Evolutionary conservation across 1,140 invertebrate species (phyloP).

Genomic region (Kradibia gibbosae): DNA sequence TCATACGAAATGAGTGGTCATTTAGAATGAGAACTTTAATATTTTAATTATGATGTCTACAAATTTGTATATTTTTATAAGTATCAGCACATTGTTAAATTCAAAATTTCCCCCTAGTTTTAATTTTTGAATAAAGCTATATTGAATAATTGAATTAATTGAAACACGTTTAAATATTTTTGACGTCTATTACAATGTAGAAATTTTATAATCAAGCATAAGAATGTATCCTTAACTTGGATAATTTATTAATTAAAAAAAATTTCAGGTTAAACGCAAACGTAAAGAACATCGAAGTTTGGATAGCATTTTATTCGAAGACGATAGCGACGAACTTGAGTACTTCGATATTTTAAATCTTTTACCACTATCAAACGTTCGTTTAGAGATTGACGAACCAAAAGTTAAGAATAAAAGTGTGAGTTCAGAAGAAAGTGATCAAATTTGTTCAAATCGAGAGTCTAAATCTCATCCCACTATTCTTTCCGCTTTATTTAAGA

Average conservation of each 20-base stretch:
- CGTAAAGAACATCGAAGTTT: conserved; percentile 69
- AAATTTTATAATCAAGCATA: not conserved
- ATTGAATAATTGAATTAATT: no score
- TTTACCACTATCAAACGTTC: conserved; percentile 67
- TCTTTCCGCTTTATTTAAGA: conserved; percentile 36
- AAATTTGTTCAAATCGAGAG: conserved; percentile 7
- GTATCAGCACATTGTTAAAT: no score
- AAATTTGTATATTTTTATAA: no score
- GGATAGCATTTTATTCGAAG: conserved; percentile 69
- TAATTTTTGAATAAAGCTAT: no score
- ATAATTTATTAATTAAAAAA: not conserved
- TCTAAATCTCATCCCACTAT: conserved; percentile 25
- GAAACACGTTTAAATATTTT: no score
- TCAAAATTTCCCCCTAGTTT: no score
- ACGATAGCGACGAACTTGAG: conserved; percentile 66
- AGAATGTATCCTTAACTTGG: no score
- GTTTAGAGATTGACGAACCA: conserved; percentile 62
- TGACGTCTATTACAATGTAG: no score
- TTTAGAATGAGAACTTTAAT: no score
- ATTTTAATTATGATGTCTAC: no score
- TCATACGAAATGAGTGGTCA: no score
- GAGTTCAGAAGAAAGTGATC: not conserved
- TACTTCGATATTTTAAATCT: conserved; percentile 71
- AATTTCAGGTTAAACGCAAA: conserved; percentile 67
- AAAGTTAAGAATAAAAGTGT: conserved; percentile 51